Conservation (phyloP, 2,888 invertebrate genomes). For the Clistopyga incitator region DNA sequence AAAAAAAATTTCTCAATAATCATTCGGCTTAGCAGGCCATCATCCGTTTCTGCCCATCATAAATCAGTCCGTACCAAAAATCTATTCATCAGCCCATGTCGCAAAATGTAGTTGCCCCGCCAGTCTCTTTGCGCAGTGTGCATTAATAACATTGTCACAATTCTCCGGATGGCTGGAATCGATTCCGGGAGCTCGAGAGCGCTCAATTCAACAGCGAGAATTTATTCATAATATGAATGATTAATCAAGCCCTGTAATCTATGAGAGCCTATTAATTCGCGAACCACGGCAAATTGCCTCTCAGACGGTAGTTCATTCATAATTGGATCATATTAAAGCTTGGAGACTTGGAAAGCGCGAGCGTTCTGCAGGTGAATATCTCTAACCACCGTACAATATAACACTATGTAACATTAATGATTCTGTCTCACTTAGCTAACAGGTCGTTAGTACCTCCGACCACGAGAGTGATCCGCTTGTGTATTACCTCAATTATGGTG, state of each 20-base stretch:
- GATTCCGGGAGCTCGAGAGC: neutral
- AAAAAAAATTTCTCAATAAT: too few species aligned
- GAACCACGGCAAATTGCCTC: conserved; percentile 2
- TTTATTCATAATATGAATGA: neutral
- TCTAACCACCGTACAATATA: conserved; percentile 23
- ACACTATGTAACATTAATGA: conserved; percentile 39
- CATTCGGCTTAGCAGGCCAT: too few species aligned
- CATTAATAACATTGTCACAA: conserved; percentile 1
- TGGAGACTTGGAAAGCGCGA: conserved; percentile 19
- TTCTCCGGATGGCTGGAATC: neutral
- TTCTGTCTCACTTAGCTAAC: neutral
- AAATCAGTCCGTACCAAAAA: too few species aligned
- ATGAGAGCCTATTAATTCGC: conserved; percentile 7
- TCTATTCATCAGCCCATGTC: too few species aligned
- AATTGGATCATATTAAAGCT: conserved; percentile 22
- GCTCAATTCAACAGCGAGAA: neutral
- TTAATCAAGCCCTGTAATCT: neutral
- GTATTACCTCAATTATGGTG: conserved; percentile 55
- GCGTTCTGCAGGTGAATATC: conserved; percentile 38
- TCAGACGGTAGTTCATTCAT: conserved; percentile 25
- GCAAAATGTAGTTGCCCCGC: too few species aligned
- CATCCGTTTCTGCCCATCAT: too few species aligned
- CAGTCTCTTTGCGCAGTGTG: too few species aligned
- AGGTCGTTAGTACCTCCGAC: conserved; percentile 32
- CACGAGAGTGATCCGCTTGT: conserved; percentile 17